A percentile compares a stretch with the other conserved stretches of the same genome.
These are phyloP conservation scores for Linnaemya vulpina DNA, from an alignment of 2,888 invertebrate species.

Conservation along the genomic window DNA sequence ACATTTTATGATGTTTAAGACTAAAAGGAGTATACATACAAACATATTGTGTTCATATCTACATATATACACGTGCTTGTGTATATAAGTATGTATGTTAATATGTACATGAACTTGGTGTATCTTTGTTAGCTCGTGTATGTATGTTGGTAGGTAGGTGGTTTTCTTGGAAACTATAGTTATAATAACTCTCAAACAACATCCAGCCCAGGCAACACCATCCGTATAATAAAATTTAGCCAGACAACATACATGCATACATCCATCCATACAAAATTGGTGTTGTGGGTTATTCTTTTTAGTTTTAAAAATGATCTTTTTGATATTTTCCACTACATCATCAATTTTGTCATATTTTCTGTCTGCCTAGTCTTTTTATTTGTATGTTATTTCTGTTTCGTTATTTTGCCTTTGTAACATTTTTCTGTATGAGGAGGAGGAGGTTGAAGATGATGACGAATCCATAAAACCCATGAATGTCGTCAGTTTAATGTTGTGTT, in stretches of 20 bases:
- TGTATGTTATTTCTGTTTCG: conserved; percentile 24
- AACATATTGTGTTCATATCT: neutral
- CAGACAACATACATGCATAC: neutral
- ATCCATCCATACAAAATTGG: conserved; percentile 9
- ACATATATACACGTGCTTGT: neutral
- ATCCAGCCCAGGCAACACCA: conserved; percentile 43
- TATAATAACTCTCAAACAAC: conserved; percentile 51
- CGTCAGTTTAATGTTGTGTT: conserved; percentile 49
- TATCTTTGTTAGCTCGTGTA: conserved; percentile 26
- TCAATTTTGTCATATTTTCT: conserved; percentile 64
- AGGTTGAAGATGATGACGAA: conserved; percentile 60
- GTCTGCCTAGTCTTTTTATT: conserved; percentile 33
- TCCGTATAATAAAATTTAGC: conserved; percentile 19
- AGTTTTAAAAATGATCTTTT: conserved; percentile 46
- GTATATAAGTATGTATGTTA: neutral
- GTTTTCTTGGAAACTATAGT: conserved; percentile 68
- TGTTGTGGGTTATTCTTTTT: conserved; percentile 16
- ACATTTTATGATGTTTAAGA: conserved; percentile 39
- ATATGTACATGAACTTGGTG: neutral
- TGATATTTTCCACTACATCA: conserved; percentile 60
- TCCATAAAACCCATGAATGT: conserved; percentile 62
- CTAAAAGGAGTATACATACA: conserved; percentile 26
- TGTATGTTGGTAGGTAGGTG: conserved; percentile 58
- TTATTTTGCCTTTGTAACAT: conserved; percentile 12
- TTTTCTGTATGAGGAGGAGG: conserved; percentile 18